Percentiles rank a stretch among this genome's conserved stretches.
Conservation (phyloP, 1,140 invertebrate genomes). For the Mya arenaria region DNA sequence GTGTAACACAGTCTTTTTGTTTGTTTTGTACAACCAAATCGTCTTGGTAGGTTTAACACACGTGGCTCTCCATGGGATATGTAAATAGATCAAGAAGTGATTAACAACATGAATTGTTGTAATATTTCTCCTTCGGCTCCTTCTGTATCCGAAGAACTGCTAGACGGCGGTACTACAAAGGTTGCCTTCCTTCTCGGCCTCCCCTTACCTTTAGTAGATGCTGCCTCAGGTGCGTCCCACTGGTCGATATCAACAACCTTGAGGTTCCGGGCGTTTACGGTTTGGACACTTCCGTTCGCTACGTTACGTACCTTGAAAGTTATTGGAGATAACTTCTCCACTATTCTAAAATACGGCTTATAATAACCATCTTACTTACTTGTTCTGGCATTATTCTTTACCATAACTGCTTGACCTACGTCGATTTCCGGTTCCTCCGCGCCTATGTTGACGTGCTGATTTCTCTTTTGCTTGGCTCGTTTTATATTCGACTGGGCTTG, state of each 20-base stretch:
- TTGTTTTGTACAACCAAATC: no score
- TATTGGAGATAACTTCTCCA: conserved; percentile 12
- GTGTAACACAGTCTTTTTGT: no score
- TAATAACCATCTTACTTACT: conserved; percentile 14
- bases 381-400: conserved; percentile 26
- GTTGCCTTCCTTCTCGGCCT: background rate
- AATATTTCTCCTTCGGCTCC: no score
- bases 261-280: background rate
- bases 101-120: no score
- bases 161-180: conserved; percentile 3
- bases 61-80: no score
- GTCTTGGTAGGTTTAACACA: no score
- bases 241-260: conserved; percentile 19
- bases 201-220: background rate
- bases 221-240: background rate
- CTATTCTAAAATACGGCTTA: conserved; percentile 14
- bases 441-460: background rate
- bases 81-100: no score
- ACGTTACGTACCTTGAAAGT: conserved; percentile 18
- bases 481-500: conserved; percentile 13
- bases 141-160: no score
- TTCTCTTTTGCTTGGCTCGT: background rate
- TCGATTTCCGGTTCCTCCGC: background rate
- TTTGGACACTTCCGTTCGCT: background rate
- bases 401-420: background rate